Base-by-base conservation (phyloP, 2,113 vertebrate genomes). In the Periophthalmus modestus region DNA sequence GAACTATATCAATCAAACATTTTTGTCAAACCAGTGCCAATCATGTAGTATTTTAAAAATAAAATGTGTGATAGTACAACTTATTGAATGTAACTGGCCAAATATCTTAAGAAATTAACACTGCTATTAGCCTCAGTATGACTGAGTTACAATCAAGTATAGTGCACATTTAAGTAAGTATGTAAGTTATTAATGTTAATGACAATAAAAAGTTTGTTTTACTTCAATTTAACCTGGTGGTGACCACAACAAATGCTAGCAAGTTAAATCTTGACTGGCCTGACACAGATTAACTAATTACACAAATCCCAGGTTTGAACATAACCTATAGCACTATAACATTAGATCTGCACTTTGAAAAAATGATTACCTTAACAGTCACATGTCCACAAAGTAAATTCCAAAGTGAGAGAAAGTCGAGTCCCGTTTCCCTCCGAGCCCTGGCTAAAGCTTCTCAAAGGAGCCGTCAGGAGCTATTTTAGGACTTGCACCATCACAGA, bases 401-500 rank as follows among this genome's bases (percentile, higher is more conserved):
- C 16, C 36, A 78, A 85, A 80, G 73, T 55, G 66, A 55, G 82
- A 75, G 68, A 80, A 82, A 69, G 73, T 16, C 71, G 16, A 58
- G 52, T 79, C 77, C 61, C 57, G 73, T 79, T 52, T 82, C 75
- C 76, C 75, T 71, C 75, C 5, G 55, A 84, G 84, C 23, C 57
- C 43, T 52, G 61, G 70, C 78, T 82, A 92, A 93, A 93, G 92
- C 89, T 84, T 90, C 91, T 91, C 89, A 92, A 77, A 47, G 10
- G 68, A 66, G 15, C 73, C 34, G 62, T 76, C 33, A 2, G 66
- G 61, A 74, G 86, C 91, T 94, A 93, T 94, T 95, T 92, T 88
- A 77, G 91, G 89, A 75, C 23, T 0, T 5, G 78, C 78, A 66
- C 92, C 89, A 91, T 94, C 89, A 92, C 72, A 92, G 92, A 92